These are phyloP conservation scores for Zoanthus gigantus DNA, from an alignment of 92 coral and sea anemone genomes.

Conservation along the genomic window DNA sequence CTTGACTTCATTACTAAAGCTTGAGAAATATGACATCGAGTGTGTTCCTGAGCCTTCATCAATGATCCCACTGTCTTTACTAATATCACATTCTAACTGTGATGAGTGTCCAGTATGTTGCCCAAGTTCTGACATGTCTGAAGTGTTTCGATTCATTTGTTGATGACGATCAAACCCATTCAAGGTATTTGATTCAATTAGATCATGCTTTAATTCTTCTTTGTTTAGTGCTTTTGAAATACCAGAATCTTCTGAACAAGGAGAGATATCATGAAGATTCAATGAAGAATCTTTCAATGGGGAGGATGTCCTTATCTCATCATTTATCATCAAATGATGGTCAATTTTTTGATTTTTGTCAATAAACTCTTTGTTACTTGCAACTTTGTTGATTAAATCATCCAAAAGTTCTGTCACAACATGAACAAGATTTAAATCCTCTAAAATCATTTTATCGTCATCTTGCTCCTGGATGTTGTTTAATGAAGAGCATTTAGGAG, in stretches of 20 bases:
- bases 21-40: slow-evolving; percentile 64
- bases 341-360: not conserved
- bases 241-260: slow-evolving; percentile 85
- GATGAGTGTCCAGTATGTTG: slow-evolving; percentile 42
- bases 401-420: slow-evolving; percentile 55
- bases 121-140: slow-evolving; percentile 14
- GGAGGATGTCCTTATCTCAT: slow-evolving; percentile 30
- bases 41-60: slow-evolving; percentile 15
- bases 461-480: slow-evolving; percentile 28
- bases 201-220: slow-evolving; percentile 9
- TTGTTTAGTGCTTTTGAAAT: slow-evolving; percentile 63
- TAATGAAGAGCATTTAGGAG: slow-evolving; percentile 29
- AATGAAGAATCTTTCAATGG: slow-evolving; percentile 17
- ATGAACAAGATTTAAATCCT: slow-evolving; percentile 45
- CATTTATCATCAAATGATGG: slow-evolving; percentile 24
- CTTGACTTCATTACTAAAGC: slow-evolving; percentile 82
- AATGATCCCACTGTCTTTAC: slow-evolving; percentile 59
- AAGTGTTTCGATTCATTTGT: not conserved
- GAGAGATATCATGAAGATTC: slow-evolving; percentile 50
- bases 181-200: not conserved
- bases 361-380: slow-evolving; percentile 7
- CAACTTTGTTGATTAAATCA: slow-evolving; percentile 63
- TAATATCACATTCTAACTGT: slow-evolving; percentile 45
- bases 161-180: not conserved
- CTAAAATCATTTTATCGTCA: slow-evolving; percentile 29